Evolutionary conservation across 2,888 invertebrate genomes (phyloP).

Genomic region (Auanema sp.): DNA sequence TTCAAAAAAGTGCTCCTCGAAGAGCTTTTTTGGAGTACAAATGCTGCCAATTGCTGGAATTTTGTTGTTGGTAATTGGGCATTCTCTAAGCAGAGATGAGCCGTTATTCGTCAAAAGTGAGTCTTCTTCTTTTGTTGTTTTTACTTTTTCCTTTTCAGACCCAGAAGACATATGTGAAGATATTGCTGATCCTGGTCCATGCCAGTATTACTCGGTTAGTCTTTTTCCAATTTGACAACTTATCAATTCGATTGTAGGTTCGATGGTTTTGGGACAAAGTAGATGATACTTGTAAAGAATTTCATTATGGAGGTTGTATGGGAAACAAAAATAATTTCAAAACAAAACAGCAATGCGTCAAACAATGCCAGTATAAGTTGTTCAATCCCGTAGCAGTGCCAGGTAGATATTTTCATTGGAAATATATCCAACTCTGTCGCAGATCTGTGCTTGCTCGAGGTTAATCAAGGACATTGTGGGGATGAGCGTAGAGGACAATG

Average conservation of each 20-base stretch:
- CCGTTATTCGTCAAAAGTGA: conserved; percentile 19
- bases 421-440: background rate
- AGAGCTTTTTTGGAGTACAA: background rate
- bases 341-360: conserved; percentile 54
- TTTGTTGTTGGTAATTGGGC: conserved; percentile 7
- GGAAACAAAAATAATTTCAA: conserved; percentile 55
- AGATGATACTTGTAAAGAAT: conserved; percentile 52
- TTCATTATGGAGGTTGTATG: conserved; percentile 60
- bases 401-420: conserved; percentile 25
- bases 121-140: background rate
- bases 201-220: conserved; percentile 46
- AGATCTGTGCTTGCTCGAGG: conserved; percentile 55
- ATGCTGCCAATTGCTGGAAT: background rate
- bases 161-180: conserved; percentile 38
- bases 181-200: conserved; percentile 53
- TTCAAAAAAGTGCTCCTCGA: background rate
- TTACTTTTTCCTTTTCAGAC: conserved; percentile 17
- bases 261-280: conserved; percentile 57
- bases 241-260: conserved; percentile 17
- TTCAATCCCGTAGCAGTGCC: conserved; percentile 56
- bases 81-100: conserved; percentile 9
- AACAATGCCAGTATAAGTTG: conserved; percentile 55
- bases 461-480: conserved; percentile 55
- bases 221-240: no score
- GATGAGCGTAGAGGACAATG: conserved; percentile 48